Conservation (phyloP, 2,797 vertebrate genomes). For the Scolopax bukidnonensis region DNA sequence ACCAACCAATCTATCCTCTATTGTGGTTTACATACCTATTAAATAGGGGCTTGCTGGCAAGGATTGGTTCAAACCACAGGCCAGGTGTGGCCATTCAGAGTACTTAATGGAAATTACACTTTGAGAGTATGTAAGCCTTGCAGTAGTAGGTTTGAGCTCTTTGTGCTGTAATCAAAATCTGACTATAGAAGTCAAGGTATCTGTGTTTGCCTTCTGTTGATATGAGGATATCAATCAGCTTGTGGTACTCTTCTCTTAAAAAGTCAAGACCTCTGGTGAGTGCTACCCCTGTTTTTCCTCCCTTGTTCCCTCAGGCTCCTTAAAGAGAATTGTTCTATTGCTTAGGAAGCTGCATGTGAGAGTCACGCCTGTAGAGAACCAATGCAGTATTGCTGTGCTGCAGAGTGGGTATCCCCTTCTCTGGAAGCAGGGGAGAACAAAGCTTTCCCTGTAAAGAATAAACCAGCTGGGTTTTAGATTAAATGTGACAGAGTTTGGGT, state of each 20-base stretch:
- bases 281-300: background rate
- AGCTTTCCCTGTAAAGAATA: background rate
- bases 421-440: background rate
- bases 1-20: accelerated
- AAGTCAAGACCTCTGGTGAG: background rate
- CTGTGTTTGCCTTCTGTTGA: background rate
- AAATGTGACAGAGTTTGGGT: background rate
- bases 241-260: background rate
- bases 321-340: background rate
- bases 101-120: background rate
- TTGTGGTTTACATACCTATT: background rate
- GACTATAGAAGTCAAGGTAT: background rate
- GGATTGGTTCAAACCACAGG: background rate
- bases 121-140: accelerated
- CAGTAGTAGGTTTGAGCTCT: background rate
- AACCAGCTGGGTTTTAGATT: background rate
- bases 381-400: background rate
- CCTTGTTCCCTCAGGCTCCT: constrained; percentile 11
- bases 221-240: background rate
- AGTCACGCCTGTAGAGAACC: background rate
- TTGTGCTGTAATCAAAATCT: background rate
- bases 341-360: constrained; percentile 14
- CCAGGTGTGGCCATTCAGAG: background rate
- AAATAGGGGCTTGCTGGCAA: background rate
- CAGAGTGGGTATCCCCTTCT: background rate